Evolutionary conservation across 2,888 invertebrate genomes (phyloP), one percentile per base, ranked within the genome.

Genomic region (Aquatica leii): DNA sequence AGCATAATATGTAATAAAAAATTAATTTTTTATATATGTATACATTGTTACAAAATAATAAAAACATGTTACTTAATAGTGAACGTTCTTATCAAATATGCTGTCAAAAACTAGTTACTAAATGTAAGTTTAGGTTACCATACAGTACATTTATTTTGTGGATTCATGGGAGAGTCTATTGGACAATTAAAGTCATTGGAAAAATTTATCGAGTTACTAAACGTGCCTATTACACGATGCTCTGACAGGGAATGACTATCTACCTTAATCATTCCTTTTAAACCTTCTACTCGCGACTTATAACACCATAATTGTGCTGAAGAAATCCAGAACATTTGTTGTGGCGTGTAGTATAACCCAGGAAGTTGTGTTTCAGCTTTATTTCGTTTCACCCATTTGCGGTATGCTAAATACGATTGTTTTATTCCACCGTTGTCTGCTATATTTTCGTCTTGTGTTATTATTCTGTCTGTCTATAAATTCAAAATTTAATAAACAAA

Each of bases 351-450:
- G 24, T 79, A 78, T 0, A 94, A 82, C 0, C 92, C 93, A 0
- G 93, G 92, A 11, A 93, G 46, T 12, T 15, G 18, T 0, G 83
- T 81, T 73, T 94, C 93, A 0, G 82, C 82, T 75, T 76, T 70
- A 43, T 91, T 86, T 6, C 88, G 83, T 17, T 85, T 81, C 0
- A 85, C 86, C 93, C 93, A 94, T 8, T 87, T 86, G 50, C 88
- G 85, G 80, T 95, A 95, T 0, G 94, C 95, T 66, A 88, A 84
- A 80, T 95, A 97, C 0, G 96, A 93, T 78, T 94, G 92, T 78
- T 95, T 96, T 68, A 96, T 88, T 0, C 96, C 97, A 1, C 95
- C 96, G 77, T 96, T 97, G 79, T 97, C 96, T 0, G 97, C 97
- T 59, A 97, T 97, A 79, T 97, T 97, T 79, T 97, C 97, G 9